Evolutionary conservation across 1,140 invertebrate species (phyloP).

Genomic region (Plutomurus gul): DNA sequence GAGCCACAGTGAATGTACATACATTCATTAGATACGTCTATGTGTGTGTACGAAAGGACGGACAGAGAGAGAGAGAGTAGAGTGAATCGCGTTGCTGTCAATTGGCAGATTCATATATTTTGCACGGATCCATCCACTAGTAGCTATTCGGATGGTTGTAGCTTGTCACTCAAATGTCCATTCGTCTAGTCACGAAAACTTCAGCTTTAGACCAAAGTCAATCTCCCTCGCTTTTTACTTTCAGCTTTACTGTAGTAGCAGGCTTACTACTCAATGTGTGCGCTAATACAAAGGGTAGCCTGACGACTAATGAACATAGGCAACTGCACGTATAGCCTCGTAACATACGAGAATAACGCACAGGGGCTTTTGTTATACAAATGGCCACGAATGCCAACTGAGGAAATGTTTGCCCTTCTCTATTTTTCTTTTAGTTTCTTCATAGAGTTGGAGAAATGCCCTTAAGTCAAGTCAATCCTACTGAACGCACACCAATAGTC

Average conservation of each 20-base stretch:
- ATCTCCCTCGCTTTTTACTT: no score
- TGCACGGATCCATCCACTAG: conserved; percentile 32
- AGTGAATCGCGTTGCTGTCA: conserved; percentile 41
- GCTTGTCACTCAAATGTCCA: conserved; percentile 41
- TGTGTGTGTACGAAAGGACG: no score
- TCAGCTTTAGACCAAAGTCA: background rate
- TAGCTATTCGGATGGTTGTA: conserved; percentile 25
- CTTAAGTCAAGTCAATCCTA: conserved; percentile 18
- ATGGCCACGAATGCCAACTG: no score
- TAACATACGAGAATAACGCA: no score
- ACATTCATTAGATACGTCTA: background rate
- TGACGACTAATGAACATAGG: no score
- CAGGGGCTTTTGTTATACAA: no score
- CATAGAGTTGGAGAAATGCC: background rate
- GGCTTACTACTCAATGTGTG: no score
- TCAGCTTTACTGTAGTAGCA: background rate
- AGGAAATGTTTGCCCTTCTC: background rate
- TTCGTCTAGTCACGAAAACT: conserved; percentile 38
- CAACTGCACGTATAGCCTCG: no score
- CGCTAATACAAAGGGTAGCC: no score
- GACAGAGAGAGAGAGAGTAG: background rate
- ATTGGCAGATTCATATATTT: conserved; percentile 48
- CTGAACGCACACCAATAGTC: no score
- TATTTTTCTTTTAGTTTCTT: background rate
- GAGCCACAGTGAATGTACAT: background rate